Evolutionary conservation across 2,797 vertebrate species (phyloP).

Genomic region (Parauchenoglanis punctatus): DNA sequence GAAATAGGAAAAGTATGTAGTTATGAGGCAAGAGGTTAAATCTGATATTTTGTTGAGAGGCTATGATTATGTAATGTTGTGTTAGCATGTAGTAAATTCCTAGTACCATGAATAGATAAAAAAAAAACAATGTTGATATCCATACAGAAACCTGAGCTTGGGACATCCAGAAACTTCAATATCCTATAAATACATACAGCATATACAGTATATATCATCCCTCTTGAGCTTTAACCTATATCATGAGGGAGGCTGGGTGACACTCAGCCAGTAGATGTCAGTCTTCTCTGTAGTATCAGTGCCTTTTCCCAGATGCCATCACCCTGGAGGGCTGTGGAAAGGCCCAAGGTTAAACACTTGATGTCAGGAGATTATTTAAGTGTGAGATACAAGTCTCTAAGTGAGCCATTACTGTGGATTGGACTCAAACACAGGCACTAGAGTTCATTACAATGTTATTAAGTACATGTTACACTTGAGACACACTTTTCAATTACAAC

Average conservation of each 20-base stretch:
- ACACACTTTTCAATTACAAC: constrained; percentile 38
- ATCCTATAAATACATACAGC: background rate
- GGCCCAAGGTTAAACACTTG: constrained; percentile 46
- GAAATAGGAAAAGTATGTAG: too few species aligned
- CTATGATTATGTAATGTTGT: background rate
- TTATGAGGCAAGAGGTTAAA: background rate
- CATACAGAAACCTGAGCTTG: background rate
- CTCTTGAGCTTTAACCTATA: constrained; percentile 23
- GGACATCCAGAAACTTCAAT: background rate
- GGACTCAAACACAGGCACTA: constrained; percentile 43
- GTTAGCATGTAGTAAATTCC: background rate
- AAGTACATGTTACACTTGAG: constrained; percentile 45
- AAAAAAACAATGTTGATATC: background rate
- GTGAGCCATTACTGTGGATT: constrained; percentile 40
- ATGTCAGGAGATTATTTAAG: constrained; percentile 48
- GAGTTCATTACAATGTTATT: constrained; percentile 55
- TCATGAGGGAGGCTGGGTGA: background rate
- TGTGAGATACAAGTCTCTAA: constrained; percentile 45
- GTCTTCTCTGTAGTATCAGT: constrained; percentile 70
- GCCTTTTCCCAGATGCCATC: constrained; percentile 45
- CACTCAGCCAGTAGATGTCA: constrained; percentile 76
- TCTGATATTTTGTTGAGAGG: background rate
- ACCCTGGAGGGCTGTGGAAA: constrained; percentile 54
- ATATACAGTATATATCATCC: background rate
- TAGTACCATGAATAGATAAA: background rate